phyloP scores from a whole-genome alignment of 2,888 invertebrate species.

The Germaria angustata region DNA sequence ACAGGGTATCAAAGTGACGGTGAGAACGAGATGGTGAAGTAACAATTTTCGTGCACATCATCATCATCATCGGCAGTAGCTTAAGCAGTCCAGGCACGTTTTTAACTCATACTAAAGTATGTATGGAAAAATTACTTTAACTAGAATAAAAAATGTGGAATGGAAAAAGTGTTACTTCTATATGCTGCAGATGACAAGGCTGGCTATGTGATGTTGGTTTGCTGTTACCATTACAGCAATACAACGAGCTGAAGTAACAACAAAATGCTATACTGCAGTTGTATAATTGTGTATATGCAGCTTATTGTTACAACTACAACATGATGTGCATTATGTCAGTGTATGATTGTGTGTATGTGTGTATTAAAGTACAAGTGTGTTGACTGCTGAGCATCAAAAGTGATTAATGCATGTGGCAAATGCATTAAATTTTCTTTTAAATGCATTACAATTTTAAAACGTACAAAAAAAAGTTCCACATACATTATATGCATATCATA shows the following conservation, averaged over 20 bases:
- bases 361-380: constrained; percentile 33
- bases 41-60: constrained; percentile 8
- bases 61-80: constrained; percentile 10
- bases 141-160: constrained; percentile 14
- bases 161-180: constrained; percentile 54
- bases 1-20: background rate
- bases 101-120: constrained; percentile 53
- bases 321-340: background rate
- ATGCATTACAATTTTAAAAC: constrained; percentile 78
- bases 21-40: background rate
- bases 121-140: constrained; percentile 14
- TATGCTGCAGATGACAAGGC: constrained; percentile 64
- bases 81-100: constrained; percentile 64
- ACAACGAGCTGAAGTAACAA: background rate
- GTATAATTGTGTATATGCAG: background rate
- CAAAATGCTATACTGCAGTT: background rate
- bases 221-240: constrained; percentile 14
- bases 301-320: background rate
- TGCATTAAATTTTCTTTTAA: constrained; percentile 79
- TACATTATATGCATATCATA: background rate
- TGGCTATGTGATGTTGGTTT: constrained; percentile 66
- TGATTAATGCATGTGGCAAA: constrained; percentile 80
- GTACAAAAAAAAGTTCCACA: constrained; percentile 50
- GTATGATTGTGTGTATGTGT: background rate
- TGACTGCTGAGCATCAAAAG: constrained; percentile 73